Evolutionary conservation across 2,113 vertebrate genomes (phyloP).

Genomic region (Toxostoma redivivum): DNA sequence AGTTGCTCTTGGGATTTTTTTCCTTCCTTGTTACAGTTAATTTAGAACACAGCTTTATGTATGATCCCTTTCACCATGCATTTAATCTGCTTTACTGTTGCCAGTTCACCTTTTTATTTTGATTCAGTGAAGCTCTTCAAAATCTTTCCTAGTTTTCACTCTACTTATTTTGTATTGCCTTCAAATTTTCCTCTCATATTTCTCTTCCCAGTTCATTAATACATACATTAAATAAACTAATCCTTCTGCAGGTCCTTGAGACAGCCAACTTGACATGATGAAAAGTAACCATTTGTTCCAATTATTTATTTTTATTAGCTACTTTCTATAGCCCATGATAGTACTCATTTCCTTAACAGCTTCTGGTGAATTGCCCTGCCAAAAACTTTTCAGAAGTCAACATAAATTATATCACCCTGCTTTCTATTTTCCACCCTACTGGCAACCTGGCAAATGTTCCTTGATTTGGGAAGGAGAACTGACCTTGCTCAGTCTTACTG

Average conservation of each 20-base stretch:
- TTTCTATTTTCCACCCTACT: background rate
- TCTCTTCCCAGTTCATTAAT: constrained; percentile 59
- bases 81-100: constrained; percentile 41
- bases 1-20: background rate
- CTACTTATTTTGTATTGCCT: constrained; percentile 20
- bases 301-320: constrained; percentile 62
- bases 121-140: constrained; percentile 31
- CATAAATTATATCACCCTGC: background rate
- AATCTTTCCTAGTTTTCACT: constrained; percentile 23
- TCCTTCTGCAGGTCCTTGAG: constrained; percentile 22
- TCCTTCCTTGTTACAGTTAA: constrained; percentile 18
- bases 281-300: constrained; percentile 56
- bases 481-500: background rate
- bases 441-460: background rate
- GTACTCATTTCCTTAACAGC: constrained; percentile 52
- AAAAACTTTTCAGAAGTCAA: constrained; percentile 36
- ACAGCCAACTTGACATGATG: constrained; percentile 9
- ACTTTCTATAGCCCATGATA: constrained; percentile 16
- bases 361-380: constrained; percentile 33
- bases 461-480: background rate
- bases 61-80: constrained; percentile 23
- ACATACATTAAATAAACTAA: constrained; percentile 31
- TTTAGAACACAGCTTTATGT: constrained; percentile 34
- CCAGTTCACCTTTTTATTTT: constrained; percentile 32
- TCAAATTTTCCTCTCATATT: constrained; percentile 22